These are phyloP conservation scores for Lota lota DNA, from an alignment of 2,113 vertebrate species.

Conservation along the genomic window DNA sequence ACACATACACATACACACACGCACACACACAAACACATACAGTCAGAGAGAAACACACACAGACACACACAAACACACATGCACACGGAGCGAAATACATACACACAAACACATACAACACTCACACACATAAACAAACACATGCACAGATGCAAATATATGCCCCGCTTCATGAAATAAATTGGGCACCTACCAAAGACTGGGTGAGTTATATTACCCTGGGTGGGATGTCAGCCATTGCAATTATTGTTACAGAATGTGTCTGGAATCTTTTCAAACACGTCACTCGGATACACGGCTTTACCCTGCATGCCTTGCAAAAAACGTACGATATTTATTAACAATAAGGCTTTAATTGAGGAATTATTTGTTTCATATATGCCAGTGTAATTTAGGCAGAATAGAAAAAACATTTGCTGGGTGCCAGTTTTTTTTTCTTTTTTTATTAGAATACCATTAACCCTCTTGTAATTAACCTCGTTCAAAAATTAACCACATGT, in stretches of 20 bases:
- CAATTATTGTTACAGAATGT: slow-evolving; percentile 62
- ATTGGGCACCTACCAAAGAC: slow-evolving; percentile 66
- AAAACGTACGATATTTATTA: slow-evolving; percentile 66
- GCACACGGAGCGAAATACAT: too few species aligned
- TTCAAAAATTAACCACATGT: slow-evolving; percentile 77
- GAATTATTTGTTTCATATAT: slow-evolving; percentile 70
- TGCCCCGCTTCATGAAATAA: slow-evolving; percentile 63
- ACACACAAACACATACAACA: too few species aligned
- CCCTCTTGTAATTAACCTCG: slow-evolving; percentile 75
- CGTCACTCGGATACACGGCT: slow-evolving; percentile 54
- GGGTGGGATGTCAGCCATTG: slow-evolving; percentile 54
- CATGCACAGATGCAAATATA: slow-evolving; percentile 47
- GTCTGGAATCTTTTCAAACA: slow-evolving; percentile 59
- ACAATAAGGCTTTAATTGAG: slow-evolving; percentile 69
- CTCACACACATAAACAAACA: slow-evolving; percentile 22
- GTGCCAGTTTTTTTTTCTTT: slow-evolving; percentile 39
- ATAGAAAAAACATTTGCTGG: slow-evolving; percentile 51
- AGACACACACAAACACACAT: too few species aligned
- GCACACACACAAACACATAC: slow-evolving; percentile 4
- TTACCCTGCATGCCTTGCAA: slow-evolving; percentile 17
- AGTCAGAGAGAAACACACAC: neutral
- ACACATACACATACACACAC: slow-evolving; percentile 22
- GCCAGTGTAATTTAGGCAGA: slow-evolving; percentile 59
- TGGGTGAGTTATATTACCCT: slow-evolving; percentile 57
- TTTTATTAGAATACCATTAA: slow-evolving; percentile 75